A percentile compares a stretch with the other conserved stretches of the same genome.
Conservation (phyloP, 2,797 vertebrate genomes). For the Lepus oiostolus region DNA sequence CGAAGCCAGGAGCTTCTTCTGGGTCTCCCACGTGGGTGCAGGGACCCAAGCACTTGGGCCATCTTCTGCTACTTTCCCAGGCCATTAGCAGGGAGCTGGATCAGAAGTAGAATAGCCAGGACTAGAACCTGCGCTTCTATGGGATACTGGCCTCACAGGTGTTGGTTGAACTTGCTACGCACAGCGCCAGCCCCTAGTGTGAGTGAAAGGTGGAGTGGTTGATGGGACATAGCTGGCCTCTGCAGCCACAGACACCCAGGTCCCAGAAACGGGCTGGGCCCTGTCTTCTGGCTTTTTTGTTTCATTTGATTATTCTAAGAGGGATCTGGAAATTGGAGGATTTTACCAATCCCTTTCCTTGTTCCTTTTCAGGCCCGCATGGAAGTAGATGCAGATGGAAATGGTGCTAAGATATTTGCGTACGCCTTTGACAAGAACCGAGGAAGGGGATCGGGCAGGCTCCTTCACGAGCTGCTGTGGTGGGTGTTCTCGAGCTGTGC, state of each 20-base stretch:
- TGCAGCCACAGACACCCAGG: background rate
- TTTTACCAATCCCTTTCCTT: background rate
- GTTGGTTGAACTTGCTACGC: no score
- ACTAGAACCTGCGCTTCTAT: no score
- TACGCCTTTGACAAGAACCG: slow-evolving; percentile 99
- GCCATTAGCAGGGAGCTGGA: no score
- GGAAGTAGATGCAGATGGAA: slow-evolving; percentile 99
- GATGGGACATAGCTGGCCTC: background rate
- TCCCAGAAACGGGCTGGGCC: background rate
- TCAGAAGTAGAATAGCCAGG: no score
- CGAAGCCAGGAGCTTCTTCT: no score
- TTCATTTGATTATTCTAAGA: background rate
- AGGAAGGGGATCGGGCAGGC: slow-evolving; percentile 95
- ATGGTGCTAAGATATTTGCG: slow-evolving; percentile 99
- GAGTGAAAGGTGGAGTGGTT: background rate
- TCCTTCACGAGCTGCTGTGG: slow-evolving; percentile 97
- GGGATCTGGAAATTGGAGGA: no score
- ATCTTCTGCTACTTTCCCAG: no score
- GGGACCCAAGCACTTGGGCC: no score
- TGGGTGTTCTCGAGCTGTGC: slow-evolving; percentile 86
- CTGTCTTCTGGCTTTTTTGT: background rate
- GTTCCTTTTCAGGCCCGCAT: slow-evolving; percentile 93
- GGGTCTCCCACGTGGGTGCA: no score
- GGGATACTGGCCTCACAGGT: no score
- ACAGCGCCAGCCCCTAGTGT: background rate